Base-by-base conservation (phyloP, 2,113 vertebrate species). In the Motacilla alba region DNA sequence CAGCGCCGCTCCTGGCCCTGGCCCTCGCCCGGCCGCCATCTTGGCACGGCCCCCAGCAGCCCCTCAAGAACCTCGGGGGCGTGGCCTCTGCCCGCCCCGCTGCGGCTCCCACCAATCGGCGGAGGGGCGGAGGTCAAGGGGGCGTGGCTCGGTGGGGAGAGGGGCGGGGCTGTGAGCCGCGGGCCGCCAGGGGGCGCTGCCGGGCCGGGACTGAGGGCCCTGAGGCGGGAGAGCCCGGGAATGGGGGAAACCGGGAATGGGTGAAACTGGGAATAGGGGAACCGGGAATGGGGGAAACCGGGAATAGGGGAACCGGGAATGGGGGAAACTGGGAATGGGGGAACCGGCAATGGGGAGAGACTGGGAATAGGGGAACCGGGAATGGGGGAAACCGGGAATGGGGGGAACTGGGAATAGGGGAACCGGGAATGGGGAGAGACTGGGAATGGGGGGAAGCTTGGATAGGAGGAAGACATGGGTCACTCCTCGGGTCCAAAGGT, bases 1-100 rank as follows among this genome's bases (percentile, higher is more conserved):
- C 19, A 1, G 2, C 6, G 7, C 28, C 17, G 6, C 1, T 1
- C 3, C 18, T 1, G 2, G 2, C 20, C 11, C 30, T 0, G 1
- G 0, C 5, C 31, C 17, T 11, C 2, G 5, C 17, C 33, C 33
- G 4, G 39, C 39, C 30, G 26, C 80, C 67, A 52, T 52, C 8
- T 5, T 35, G 16, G 46, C 21, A 1, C 12, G 3, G 0, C 24
- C 24, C 44, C 55, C 31, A 9, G 9, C 28, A 4, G 3, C 7
- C 44, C 44, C 28, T 11, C 14, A 2, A 2, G 5, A 1, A 2
- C 2, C 0, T 1, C 1, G 31, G n/a, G 33, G 66, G 53, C 66
- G 79, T 28, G 66, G 53, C 9, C 35, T 49, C 6, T 6, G 2
- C 30, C n/a, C 35, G 14, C 35, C n/a, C 53, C 30, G 5, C 4